phyloP scores from a whole-genome alignment of 2,113 vertebrate genomes.

The Saimiri boliviensis region DNA sequence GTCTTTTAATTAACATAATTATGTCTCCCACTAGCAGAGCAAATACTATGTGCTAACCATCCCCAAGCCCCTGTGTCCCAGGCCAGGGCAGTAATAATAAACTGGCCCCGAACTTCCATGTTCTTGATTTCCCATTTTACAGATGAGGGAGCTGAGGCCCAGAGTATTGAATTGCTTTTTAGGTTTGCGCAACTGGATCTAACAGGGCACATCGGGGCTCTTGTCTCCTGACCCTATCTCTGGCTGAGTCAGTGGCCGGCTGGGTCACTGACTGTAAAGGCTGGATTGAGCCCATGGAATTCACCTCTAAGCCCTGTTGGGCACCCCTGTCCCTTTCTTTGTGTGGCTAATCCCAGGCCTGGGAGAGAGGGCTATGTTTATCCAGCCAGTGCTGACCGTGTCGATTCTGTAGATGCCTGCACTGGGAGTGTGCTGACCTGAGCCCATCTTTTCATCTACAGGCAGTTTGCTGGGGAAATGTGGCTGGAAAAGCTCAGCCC shows the following conservation, averaged over 20 bases:
- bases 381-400: background rate
- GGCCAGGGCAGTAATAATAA: background rate
- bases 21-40: background rate
- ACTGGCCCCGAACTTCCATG: background rate
- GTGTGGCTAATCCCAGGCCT: slow-evolving; percentile 38
- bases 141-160: background rate
- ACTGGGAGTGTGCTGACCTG: background rate
- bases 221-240: background rate
- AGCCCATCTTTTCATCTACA: background rate
- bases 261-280: background rate
- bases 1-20: background rate
- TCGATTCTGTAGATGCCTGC: background rate
- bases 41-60: background rate
- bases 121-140: background rate
- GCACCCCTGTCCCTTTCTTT: background rate
- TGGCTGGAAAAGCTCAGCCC: background rate
- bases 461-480: background rate
- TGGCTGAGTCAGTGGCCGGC: background rate
- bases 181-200: background rate
- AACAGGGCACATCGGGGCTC: rapidly evolving
- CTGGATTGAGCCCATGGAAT: background rate
- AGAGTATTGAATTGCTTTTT: background rate
- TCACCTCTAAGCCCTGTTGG: background rate
- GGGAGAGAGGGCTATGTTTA: background rate
- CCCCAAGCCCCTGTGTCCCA: background rate